Evolutionary conservation across 2,113 vertebrate species (phyloP).

Genomic region (Psammodynastes pulverulentus): DNA sequence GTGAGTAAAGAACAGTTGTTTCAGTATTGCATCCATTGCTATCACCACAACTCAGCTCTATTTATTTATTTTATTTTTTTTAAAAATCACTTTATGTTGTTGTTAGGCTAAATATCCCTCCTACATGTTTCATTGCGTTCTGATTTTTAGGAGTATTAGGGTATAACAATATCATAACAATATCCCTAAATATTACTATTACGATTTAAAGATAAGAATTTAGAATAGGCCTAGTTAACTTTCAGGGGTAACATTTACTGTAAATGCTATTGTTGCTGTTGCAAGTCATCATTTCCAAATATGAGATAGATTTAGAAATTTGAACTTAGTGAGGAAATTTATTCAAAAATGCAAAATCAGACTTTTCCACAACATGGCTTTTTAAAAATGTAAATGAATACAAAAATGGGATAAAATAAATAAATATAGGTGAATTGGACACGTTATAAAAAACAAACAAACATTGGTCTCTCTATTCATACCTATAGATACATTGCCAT

Average conservation of each 20-base stretch:
- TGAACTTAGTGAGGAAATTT: background rate
- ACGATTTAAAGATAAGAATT: background rate
- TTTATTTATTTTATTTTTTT: background rate
- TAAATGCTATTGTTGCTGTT: background rate
- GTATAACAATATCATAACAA: background rate
- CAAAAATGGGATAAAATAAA: background rate
- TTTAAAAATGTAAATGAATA: background rate
- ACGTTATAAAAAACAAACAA: background rate
- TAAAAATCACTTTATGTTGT: background rate
- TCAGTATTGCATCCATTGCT: background rate
- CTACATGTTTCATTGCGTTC: background rate
- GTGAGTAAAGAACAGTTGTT: constrained; percentile 56
- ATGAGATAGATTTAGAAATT: background rate
- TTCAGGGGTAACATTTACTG: background rate
- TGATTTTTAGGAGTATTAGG: background rate
- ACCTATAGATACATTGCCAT: background rate
- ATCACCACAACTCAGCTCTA: background rate
- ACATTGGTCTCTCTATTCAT: background rate
- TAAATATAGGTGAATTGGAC: background rate
- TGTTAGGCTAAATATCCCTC: background rate
- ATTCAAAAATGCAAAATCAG: background rate
- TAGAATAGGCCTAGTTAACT: background rate
- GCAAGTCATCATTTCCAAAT: background rate
- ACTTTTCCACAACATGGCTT: background rate
- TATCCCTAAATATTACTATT: background rate